Evolutionary conservation across 2,888 invertebrate genomes (phyloP).

Genomic region (Tryphoninae sp.): DNA sequence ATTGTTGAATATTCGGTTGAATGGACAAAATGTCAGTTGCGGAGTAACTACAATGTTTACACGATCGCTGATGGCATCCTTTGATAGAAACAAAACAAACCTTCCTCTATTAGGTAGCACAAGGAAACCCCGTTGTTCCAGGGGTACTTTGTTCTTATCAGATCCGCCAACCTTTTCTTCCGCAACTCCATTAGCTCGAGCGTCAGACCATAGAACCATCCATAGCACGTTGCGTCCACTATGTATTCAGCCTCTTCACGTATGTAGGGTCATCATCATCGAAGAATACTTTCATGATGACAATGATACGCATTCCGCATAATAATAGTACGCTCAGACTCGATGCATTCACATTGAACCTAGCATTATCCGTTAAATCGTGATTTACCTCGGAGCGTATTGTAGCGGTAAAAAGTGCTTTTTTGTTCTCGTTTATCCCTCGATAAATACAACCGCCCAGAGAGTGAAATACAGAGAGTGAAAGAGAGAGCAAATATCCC

Average conservation of each 20-base stretch:
- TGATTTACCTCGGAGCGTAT: slow-evolving; percentile 17
- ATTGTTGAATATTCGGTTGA: no score
- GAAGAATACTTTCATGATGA: slow-evolving; percentile 9
- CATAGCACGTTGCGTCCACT: slow-evolving; percentile 16
- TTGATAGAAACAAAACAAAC: neutral
- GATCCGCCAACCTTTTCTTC: slow-evolving; percentile 34
- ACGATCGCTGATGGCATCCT: slow-evolving; percentile 45
- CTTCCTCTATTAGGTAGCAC: neutral
- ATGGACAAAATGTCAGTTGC: neutral
- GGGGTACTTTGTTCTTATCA: slow-evolving; percentile 41
- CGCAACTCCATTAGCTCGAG: slow-evolving; percentile 53
- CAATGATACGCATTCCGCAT: neutral
- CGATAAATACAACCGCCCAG: slow-evolving; percentile 7
- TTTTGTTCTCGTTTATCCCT: slow-evolving; percentile 4
- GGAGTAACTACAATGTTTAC: neutral
- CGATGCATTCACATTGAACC: neutral
- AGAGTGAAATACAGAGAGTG: neutral
- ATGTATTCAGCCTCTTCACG: neutral
- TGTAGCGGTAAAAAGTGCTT: neutral
- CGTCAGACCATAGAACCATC: neutral
- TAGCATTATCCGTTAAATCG: neutral
- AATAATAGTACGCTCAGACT: slow-evolving; percentile 16
- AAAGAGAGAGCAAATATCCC: neutral
- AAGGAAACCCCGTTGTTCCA: slow-evolving; percentile 36
- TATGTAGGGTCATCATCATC: slow-evolving; percentile 7